Conservation (phyloP, 1,140 invertebrate species). For the Drosophila neocordata region DNA sequence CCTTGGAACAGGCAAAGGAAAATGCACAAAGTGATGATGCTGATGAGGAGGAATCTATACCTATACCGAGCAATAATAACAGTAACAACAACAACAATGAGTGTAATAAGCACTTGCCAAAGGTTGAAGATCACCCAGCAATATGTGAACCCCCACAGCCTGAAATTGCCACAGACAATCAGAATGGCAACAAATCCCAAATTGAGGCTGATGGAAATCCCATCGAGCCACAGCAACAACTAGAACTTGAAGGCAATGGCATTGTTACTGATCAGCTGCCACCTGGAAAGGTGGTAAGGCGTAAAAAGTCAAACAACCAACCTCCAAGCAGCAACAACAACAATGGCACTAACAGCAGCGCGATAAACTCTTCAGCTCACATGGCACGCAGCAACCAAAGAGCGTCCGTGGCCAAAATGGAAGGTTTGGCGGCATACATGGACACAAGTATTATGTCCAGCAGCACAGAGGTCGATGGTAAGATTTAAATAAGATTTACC, state of each 20-base stretch:
- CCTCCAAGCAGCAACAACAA: slow-evolving; percentile 37
- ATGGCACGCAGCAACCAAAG: slow-evolving; percentile 83
- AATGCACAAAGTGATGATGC: slow-evolving; percentile 66
- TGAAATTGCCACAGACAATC: slow-evolving; percentile 68
- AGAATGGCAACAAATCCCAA: slow-evolving; percentile 73
- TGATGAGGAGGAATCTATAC: slow-evolving; percentile 55
- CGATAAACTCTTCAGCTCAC: slow-evolving; percentile 57
- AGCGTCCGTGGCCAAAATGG: slow-evolving; percentile 86
- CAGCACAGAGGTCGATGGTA: slow-evolving; percentile 77
- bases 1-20: slow-evolving; percentile 44
- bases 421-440: slow-evolving; percentile 64
- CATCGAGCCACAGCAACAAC: slow-evolving; percentile 40
- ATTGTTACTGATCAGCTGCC: slow-evolving; percentile 86
- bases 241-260: slow-evolving; percentile 83
- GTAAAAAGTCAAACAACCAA: slow-evolving; percentile 76
- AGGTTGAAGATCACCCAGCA: background rate
- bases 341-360: slow-evolving; percentile 44
- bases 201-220: slow-evolving; percentile 39
- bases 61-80: slow-evolving; percentile 44
- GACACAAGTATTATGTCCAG: slow-evolving; percentile 72
- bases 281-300: slow-evolving; percentile 86
- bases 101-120: slow-evolving; percentile 5
- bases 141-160: background rate
- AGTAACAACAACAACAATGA: slow-evolving; percentile 32
- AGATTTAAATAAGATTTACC: background rate